Evolutionary conservation across 1,140 invertebrate species (phyloP).

Genomic region (Heliconius nattereri): DNA sequence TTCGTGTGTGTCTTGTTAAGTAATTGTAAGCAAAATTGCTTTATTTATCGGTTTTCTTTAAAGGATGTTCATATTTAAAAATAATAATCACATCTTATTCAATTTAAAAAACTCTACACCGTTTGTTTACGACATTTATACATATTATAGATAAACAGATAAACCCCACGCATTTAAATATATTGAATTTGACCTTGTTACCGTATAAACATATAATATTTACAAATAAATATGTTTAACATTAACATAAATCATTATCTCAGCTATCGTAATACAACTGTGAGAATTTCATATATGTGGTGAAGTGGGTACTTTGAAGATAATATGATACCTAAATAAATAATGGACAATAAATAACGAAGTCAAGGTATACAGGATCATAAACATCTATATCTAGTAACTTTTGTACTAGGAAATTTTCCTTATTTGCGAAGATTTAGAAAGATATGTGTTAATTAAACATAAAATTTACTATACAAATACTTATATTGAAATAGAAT

Average conservation of each 20-base stretch:
- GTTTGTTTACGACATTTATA: too few relatives aligned
- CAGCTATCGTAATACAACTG: neutral
- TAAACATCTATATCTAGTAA: neutral
- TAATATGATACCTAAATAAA: neutral
- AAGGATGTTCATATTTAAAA: too few relatives aligned
- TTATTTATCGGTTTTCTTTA: too few relatives aligned
- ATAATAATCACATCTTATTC: too few relatives aligned
- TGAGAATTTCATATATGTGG: neutral
- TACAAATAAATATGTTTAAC: slow-evolving; percentile 1
- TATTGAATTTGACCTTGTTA: neutral
- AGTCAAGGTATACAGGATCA: neutral
- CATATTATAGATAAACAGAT: neutral
- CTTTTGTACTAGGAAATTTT: too few relatives aligned
- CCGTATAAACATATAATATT: neutral
- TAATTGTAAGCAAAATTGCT: too few relatives aligned
- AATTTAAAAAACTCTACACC: too few relatives aligned
- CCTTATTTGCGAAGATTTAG: neutral
- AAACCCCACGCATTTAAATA: neutral
- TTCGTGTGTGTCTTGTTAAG: too few relatives aligned
- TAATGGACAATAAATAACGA: neutral
- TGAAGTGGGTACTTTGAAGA: neutral
- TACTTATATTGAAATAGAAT: neutral
- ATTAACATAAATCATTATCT: neutral
- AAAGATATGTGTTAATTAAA: neutral
- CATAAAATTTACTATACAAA: neutral